Evolutionary conservation across 2,113 vertebrate genomes (phyloP), one percentile per base, ranked within the genome.

Genomic region (Pseudopodoces humilis): DNA sequence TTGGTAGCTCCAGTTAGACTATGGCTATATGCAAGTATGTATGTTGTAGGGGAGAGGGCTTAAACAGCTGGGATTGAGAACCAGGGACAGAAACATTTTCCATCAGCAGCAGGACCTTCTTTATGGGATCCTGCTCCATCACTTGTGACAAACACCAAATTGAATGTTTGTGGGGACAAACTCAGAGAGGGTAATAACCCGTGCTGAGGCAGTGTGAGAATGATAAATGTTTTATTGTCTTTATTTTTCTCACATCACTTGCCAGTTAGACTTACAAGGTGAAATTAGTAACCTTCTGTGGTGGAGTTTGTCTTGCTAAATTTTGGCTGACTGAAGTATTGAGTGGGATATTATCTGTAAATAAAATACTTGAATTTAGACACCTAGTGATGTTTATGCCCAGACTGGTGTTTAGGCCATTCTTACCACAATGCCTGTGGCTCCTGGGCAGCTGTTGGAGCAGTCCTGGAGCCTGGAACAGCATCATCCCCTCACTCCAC

Each of bases 161-260:
- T 92, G 88, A 94, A 94, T 92, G 75, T 94, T 94, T 92, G 94
- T 93, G 68, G 86, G 86, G 86, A 86, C 92, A 90, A 90, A 92
- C 80, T 90, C 83, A 55, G 71, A 83, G 59, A 94, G 47, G 90
- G 83, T 94, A 95, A 95, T 97, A 97, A 95, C 88, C 83, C 52
- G 0, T 96, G 86, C 68, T 93, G 90, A 93, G 68, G 50, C 79
- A 70, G 33, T 52, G 52, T 86, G 71, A 94, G 71, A 80, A 95
- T 93, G 88, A 93, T 83, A 70, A 94, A 94, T 97, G 96, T 83
- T 97, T 90, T 92, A 95, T 92, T 88, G 60, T 96, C 92, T 95
- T 92, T 94, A 74, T 96, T 94, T 95, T 94, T 92, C 88, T 94
- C 86, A 90, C 86, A 83, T 95, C 80, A 55, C 92, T 95, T 95